A percentile compares a stretch with the other conserved stretches of the same genome.
These are phyloP conservation scores for Physella acuta DNA, from an alignment of 1,140 invertebrate genomes.

Conservation along the genomic window DNA sequence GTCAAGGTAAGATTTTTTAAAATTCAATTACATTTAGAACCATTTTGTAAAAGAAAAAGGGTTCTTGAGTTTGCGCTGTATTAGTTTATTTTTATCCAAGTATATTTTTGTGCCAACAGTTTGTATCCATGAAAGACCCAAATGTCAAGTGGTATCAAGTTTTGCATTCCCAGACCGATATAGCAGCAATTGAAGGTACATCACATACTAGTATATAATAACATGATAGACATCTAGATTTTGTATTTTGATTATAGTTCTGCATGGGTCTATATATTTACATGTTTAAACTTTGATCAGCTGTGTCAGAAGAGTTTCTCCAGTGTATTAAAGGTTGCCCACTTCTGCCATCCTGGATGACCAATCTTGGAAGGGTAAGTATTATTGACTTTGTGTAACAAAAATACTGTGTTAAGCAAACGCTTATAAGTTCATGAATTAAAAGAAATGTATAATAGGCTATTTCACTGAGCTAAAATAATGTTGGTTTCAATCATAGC, in stretches of 20 bases:
- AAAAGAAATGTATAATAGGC: no score
- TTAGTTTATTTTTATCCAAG: no score
- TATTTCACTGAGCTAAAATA: no score
- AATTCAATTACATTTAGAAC: no score
- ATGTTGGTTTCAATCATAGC: no score
- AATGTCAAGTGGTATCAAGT: slow-evolving; percentile 20
- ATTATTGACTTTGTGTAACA: no score
- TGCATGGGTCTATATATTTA: not conserved
- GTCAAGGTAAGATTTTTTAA: slow-evolving; percentile 13
- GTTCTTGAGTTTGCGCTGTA: no score
- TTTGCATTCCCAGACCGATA: not conserved
- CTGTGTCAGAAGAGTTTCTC: slow-evolving; percentile 22
- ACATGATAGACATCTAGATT: not conserved
- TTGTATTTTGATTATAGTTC: not conserved
- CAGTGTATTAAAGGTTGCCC: slow-evolving; percentile 16
- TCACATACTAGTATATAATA: no score
- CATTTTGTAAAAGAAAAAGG: no score
- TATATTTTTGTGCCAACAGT: no score
- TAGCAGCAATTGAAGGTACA: slow-evolving; percentile 16
- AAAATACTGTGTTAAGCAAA: no score
- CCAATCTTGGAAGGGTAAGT: slow-evolving; percentile 15
- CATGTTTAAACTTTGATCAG: slow-evolving; percentile 2
- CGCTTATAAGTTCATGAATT: no score
- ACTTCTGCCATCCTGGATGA: slow-evolving; percentile 22
- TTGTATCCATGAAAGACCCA: slow-evolving; percentile 12